Conservation (phyloP, 53 echinoderm and acorn worm species). For the Patiria pectinifera region DNA sequence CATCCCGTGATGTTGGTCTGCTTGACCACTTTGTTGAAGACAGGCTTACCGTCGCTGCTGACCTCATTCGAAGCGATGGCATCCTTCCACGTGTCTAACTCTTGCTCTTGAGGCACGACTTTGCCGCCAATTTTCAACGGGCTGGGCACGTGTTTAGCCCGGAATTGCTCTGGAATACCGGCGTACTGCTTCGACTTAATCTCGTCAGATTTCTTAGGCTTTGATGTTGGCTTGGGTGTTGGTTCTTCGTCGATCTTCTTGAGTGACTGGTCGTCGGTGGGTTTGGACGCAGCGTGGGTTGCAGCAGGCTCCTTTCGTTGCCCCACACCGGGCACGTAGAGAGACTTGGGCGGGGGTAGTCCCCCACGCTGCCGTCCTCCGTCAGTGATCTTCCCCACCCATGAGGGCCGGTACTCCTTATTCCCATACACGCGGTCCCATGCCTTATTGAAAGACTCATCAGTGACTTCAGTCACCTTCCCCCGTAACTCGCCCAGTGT, state of each 20-base stretch:
- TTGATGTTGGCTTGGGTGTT: constrained; percentile 14
- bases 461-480: constrained; percentile 54
- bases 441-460: constrained; percentile 83
- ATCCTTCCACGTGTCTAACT: constrained; percentile 82
- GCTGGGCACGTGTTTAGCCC: constrained; percentile 69
- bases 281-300: neutral
- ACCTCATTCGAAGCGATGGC: constrained; percentile 78
- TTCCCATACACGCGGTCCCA: constrained; percentile 96
- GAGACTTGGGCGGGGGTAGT: constrained; percentile 63
- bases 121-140: constrained; percentile 83
- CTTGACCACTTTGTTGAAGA: constrained; percentile 90
- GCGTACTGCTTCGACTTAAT: constrained; percentile 61
- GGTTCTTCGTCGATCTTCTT: constrained; percentile 46
- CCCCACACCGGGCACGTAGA: constrained; percentile 32
- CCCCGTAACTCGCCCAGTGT: constrained; percentile 46
- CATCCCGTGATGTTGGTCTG: constrained; percentile 83
- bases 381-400: constrained; percentile 83
- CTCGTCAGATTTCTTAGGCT: constrained; percentile 52
- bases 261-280: constrained; percentile 8
- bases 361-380: constrained; percentile 45
- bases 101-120: constrained; percentile 86
- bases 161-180: constrained; percentile 80
- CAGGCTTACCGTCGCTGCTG: constrained; percentile 73
- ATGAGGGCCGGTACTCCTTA: constrained; percentile 92
- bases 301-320: constrained; percentile 16